Evolutionary conservation across 2,888 invertebrate species (phyloP), one percentile per base, ranked within the genome.

Genomic region (Galeruca laticollis): DNA sequence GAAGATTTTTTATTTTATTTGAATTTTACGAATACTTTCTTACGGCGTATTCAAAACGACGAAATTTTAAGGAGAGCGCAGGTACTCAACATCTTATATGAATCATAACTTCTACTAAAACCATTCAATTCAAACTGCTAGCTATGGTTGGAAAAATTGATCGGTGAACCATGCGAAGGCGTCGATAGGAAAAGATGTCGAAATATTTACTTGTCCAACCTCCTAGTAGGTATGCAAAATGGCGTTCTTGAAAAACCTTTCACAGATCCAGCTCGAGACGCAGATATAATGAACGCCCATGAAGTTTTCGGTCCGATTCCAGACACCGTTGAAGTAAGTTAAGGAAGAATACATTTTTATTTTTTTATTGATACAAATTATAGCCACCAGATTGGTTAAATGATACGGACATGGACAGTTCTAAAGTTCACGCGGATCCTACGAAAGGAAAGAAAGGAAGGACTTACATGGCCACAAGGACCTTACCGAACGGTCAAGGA

Each of bases 391-490:
- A 71, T 0, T 86, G 85, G 85, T 71, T 85, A 33, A 76, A 82
- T 56, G 84, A 85, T 37, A 76, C 76, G 4, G 77, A 78, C 9
- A 77, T 73, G 26, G 70, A 72, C 5, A 56, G 75, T 2, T 71
- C 72, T 59, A 77, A 69, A 8, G 75, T 77, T 8, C 57, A 54
- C 3, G 15, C 15, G 3, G 51, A 43, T 3, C 57, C 60, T 2
- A 65, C 71, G 3, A 71, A 72, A 3, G 80, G 82, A 15, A 82
- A 78, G 57, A 76, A 78, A 61, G 87, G 86, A 40, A 79, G 87
- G 71, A 87, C 86, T 0, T 87, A 87, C 77, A 79, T 87, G n/a
- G 87, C 87, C 3, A 86, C 87, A 6, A 80, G 86, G 69, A 82
- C 83, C 4, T 78, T 87, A 67, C 86, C 86, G 0, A 81, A 84